phyloP scores from a whole-genome alignment of 2,888 invertebrate species.

The Eupithecia pulchellata region DNA sequence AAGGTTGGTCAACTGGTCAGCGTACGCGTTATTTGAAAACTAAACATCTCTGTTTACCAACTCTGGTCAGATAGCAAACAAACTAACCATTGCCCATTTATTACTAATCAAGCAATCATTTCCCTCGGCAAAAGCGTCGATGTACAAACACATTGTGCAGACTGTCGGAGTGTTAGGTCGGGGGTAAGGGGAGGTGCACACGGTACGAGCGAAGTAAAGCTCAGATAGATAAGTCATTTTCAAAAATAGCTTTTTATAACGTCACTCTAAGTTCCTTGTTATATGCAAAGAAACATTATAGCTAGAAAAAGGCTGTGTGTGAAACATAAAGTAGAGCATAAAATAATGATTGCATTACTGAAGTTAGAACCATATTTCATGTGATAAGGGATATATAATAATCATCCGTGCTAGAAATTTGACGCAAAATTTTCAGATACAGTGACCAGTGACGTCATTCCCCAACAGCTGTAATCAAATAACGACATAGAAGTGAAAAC shows the following conservation, averaged over 20 bases:
- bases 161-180: constrained; percentile 14
- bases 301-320: too few species aligned
- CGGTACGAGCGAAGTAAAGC: background rate
- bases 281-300: background rate
- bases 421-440: background rate
- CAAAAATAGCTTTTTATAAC: background rate
- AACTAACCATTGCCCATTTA: constrained; percentile 23
- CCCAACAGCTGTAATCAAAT: constrained; percentile 1
- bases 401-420: background rate
- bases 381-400: background rate
- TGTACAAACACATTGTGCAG: constrained; percentile 26
- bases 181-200: constrained; percentile 12
- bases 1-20: background rate
- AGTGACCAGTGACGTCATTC: background rate
- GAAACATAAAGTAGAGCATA: too few species aligned
- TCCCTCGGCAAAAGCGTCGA: constrained; percentile 30
- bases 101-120: constrained; percentile 32
- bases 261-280: background rate
- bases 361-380: background rate
- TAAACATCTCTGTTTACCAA: background rate
- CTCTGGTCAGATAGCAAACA: background rate
- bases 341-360: too few species aligned
- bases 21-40: background rate
- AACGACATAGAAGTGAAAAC: constrained; percentile 7
- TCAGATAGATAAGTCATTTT: background rate